phyloP scores from a whole-genome alignment of 2,797 vertebrate species.

The Aldrovandia affinis region DNA sequence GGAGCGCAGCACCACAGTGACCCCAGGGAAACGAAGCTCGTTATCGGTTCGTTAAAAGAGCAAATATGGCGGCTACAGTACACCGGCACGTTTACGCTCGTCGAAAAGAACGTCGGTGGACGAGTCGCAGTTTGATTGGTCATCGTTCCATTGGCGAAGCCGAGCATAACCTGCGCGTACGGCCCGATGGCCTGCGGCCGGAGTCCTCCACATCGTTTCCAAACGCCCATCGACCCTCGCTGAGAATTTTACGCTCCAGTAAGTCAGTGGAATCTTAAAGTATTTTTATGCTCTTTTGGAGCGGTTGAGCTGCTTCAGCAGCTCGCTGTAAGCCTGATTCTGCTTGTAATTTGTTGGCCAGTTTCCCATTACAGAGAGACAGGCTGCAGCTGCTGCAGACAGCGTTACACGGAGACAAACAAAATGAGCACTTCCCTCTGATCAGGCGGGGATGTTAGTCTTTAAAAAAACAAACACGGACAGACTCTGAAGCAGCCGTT shows the following conservation, averaged over 20 bases:
- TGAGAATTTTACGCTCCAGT: not conserved
- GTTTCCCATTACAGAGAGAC: not conserved
- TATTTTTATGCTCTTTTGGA: not conserved
- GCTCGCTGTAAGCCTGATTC: not conserved
- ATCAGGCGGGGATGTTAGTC: constrained; percentile 9
- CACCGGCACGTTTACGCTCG: too few relatives aligned
- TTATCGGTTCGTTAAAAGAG: too few relatives aligned
- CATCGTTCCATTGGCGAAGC: too few relatives aligned
- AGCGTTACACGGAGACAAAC: not conserved
- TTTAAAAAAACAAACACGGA: constrained; percentile 48
- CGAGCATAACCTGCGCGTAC: too few relatives aligned
- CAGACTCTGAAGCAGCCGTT: constrained; percentile 32
- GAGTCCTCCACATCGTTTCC: not conserved
- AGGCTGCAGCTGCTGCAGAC: not conserved
- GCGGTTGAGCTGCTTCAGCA: not conserved
- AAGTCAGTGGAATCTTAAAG: not conserved
- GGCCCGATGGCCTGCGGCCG: too few relatives aligned
- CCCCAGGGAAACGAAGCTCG: too few relatives aligned
- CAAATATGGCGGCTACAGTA: too few relatives aligned
- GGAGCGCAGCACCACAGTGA: too few relatives aligned
- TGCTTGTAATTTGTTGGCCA: not conserved
- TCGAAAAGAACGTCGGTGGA: too few relatives aligned
- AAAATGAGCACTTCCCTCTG: constrained; percentile 36
- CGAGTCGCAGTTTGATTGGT: too few relatives aligned
- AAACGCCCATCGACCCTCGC: not conserved